Evolutionary conservation across 1,140 invertebrate genomes (phyloP).

Genomic region (Drosophila neocordata): DNA sequence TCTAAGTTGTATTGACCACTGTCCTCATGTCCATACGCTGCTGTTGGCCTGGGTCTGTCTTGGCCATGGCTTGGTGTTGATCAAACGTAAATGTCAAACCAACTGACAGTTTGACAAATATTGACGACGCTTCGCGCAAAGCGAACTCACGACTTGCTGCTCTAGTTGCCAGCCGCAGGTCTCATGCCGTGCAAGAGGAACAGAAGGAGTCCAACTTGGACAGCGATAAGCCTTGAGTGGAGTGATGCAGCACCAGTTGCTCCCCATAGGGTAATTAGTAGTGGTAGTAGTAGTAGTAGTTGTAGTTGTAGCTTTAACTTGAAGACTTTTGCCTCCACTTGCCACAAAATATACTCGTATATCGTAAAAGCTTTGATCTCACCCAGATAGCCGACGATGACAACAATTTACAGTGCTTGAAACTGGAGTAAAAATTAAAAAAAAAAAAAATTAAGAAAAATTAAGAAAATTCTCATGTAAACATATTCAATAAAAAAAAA

Average conservation of each 20-base stretch:
- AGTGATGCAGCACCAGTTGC: constrained; percentile 18
- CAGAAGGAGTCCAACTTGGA: neutral
- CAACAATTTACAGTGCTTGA: constrained; percentile 3
- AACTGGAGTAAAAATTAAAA: neutral
- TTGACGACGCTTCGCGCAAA: constrained; percentile 77
- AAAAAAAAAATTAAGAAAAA: too few relatives aligned
- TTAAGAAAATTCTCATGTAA: too few relatives aligned
- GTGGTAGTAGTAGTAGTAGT: constrained; percentile 44
- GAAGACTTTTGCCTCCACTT: constrained; percentile 64
- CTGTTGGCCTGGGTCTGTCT: constrained; percentile 6
- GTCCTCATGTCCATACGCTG: constrained; percentile 1
- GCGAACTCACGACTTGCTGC: constrained; percentile 63
- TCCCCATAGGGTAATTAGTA: constrained; percentile 78
- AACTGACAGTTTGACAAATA: constrained; percentile 81
- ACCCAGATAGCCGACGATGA: constrained; percentile 54
- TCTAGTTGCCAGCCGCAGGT: constrained; percentile 27
- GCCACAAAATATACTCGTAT: constrained; percentile 62
- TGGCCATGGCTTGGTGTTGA: constrained; percentile 58
- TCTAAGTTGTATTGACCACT: constrained; percentile 14
- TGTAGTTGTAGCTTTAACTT: constrained; percentile 45
- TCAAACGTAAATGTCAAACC: constrained; percentile 78
- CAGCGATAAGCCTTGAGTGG: constrained; percentile 37
- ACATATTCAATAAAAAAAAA: too few relatives aligned
- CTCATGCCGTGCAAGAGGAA: constrained; percentile 3
- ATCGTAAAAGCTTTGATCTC: constrained; percentile 65